Conservation (phyloP, 2,113 vertebrate species). For the Epinephelus moara region DNA sequence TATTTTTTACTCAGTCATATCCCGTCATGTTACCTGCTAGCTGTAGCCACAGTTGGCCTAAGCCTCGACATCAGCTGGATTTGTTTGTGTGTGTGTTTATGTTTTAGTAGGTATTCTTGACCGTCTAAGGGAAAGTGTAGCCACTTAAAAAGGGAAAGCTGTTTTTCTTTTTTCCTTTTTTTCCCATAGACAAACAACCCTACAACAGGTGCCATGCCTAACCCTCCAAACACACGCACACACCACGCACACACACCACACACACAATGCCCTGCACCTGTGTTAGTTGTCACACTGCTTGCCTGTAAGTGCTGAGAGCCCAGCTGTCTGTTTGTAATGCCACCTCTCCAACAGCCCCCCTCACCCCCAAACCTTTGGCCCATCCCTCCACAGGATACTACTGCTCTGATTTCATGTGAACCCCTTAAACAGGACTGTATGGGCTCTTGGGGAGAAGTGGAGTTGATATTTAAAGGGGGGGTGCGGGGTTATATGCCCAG, state of each 20-base stretch:
- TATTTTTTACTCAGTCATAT: too few species aligned
- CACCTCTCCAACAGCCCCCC: constrained; percentile 53
- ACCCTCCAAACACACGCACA: constrained; percentile 28
- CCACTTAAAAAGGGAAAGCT: constrained; percentile 38
- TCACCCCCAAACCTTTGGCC: constrained; percentile 35
- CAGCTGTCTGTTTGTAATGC: constrained; percentile 80
- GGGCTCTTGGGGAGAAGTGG: background rate
- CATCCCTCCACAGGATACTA: constrained; percentile 49
- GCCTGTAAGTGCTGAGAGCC: constrained; percentile 69
- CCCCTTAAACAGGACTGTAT: constrained; percentile 43
- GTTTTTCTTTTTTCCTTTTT: constrained; percentile 8
- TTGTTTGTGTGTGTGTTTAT: too few species aligned
- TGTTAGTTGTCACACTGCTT: constrained; percentile 72
- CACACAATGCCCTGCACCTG: constrained; percentile 76
- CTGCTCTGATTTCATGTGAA: constrained; percentile 64
- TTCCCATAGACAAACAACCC: constrained; percentile 51
- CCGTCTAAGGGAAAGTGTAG: constrained; percentile 19
- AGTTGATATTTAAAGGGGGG: background rate
- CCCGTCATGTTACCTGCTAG: too few species aligned
- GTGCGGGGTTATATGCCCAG: constrained; percentile 29
- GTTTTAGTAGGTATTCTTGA: too few species aligned
- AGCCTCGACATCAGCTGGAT: too few species aligned
- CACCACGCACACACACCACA: constrained; percentile 53
- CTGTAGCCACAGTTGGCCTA: too few species aligned
- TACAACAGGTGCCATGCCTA: constrained; percentile 65